Conservation (phyloP, 1,140 invertebrate genomes). For the Drosophila trapezifrons region DNA sequence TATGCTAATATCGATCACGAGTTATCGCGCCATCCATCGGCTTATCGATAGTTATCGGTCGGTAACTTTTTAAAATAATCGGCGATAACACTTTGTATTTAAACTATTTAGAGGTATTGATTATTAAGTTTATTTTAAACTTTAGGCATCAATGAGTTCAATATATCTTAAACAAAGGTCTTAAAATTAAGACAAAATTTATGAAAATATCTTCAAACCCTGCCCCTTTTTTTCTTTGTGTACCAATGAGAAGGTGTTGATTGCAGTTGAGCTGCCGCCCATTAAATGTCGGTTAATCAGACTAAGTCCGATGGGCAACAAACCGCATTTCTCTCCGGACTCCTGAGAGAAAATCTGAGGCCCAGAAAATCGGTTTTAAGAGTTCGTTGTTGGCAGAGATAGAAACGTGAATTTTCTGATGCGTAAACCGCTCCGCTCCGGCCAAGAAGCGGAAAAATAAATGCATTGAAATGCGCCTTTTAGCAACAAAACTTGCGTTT, state of each 20-base stretch:
- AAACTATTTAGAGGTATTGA: too few species aligned
- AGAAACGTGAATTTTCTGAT: conserved; percentile 53
- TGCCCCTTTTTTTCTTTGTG: neutral
- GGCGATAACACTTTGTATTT: too few species aligned
- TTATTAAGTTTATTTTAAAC: too few species aligned
- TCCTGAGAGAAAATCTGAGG: conserved; percentile 43
- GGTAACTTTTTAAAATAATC: too few species aligned
- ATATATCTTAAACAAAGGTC: rapidly evolving
- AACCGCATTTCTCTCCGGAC: conserved; percentile 33
- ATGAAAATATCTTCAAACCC: neutral
- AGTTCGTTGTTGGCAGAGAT: conserved; percentile 9
- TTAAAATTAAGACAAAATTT: neutral
- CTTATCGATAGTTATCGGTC: too few species aligned
- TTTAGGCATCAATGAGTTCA: too few species aligned
- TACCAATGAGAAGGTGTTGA: conserved; percentile 20
- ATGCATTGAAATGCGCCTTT: conserved; percentile 72
- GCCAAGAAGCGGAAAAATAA: conserved; percentile 72
- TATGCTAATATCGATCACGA: too few species aligned
- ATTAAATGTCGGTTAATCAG: conserved; percentile 59
- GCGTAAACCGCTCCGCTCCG: conserved; percentile 51
- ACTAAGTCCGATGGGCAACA: conserved; percentile 47
- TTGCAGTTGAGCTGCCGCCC: conserved; percentile 15
- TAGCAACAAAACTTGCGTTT: conserved; percentile 80
- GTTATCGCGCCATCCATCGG: too few species aligned
- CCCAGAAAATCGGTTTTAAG: conserved; percentile 8